phyloP scores from a whole-genome alignment of 2,888 invertebrate species.

The Trisateles emortualis region DNA sequence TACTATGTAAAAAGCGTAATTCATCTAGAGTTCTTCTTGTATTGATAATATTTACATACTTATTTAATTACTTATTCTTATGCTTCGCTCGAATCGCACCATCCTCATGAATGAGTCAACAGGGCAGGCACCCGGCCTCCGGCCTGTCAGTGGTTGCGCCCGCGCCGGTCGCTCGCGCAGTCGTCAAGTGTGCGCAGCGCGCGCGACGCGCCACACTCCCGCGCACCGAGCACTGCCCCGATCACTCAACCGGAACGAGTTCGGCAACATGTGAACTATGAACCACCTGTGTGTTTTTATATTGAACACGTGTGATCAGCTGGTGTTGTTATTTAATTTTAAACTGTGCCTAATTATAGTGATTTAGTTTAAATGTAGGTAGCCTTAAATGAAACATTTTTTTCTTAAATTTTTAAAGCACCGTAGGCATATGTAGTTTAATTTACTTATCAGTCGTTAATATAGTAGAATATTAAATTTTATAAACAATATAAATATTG shows the following conservation, averaged over 20 bases:
- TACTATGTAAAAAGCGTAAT: no score
- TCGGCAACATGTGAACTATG: conserved; percentile 58
- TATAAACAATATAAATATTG: neutral
- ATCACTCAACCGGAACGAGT: conserved; percentile 21
- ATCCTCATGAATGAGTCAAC: conserved; percentile 51
- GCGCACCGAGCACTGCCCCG: conserved; percentile 28
- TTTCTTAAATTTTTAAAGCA: neutral
- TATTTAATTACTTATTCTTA: conserved; percentile 10
- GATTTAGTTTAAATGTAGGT: conserved; percentile 2
- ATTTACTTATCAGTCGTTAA: neutral
- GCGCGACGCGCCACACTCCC: conserved; percentile 69
- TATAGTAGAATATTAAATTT: neutral
- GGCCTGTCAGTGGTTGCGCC: conserved; percentile 1
- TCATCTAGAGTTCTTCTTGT: no score
- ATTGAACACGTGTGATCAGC: conserved; percentile 36
- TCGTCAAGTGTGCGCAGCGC: conserved; percentile 72
- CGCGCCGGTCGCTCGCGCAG: conserved; percentile 47
- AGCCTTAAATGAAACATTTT: no score
- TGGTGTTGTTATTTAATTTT: conserved; percentile 13
- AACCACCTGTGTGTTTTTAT: conserved; percentile 40
- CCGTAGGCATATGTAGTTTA: neutral
- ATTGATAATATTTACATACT: neutral
- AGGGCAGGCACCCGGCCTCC: neutral
- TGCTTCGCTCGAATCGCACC: conserved; percentile 29
- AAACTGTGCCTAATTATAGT: conserved; percentile 20